phyloP scores from a whole-genome alignment of 2,113 vertebrate species.

The Cranoglanis bouderius region DNA sequence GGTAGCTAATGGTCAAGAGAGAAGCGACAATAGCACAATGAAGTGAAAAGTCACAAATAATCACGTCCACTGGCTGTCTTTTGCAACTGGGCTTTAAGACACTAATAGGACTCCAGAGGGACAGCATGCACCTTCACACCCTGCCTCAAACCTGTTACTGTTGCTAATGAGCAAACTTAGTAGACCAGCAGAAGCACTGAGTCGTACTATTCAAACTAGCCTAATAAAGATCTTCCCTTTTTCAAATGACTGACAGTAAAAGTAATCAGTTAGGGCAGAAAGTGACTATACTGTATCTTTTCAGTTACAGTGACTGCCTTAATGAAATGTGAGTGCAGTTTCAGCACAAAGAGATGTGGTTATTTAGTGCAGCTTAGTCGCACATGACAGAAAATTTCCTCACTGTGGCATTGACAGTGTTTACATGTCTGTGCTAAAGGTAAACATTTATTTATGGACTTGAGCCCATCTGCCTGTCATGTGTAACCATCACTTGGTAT shows the following conservation, averaged over 20 bases:
- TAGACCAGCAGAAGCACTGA: slow-evolving; percentile 79
- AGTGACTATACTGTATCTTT: slow-evolving; percentile 74
- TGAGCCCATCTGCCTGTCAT: slow-evolving; percentile 73
- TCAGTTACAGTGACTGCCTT: slow-evolving; percentile 72
- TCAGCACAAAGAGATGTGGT: slow-evolving; percentile 40
- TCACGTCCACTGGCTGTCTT: slow-evolving; percentile 56
- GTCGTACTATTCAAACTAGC: slow-evolving; percentile 70
- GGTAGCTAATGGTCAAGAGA: slow-evolving; percentile 56
- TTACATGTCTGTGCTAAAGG: slow-evolving; percentile 58
- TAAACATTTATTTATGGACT: slow-evolving; percentile 66
- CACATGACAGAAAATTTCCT: slow-evolving; percentile 57
- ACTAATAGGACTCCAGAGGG: slow-evolving; percentile 77
- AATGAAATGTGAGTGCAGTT: slow-evolving; percentile 64
- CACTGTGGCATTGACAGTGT: slow-evolving; percentile 62
- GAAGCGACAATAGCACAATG: slow-evolving; percentile 33
- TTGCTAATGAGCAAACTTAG: slow-evolving; percentile 82
- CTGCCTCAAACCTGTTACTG: slow-evolving; percentile 74
- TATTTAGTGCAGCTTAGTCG: slow-evolving; percentile 47
- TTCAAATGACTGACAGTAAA: slow-evolving; percentile 80
- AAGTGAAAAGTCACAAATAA: slow-evolving; percentile 52
- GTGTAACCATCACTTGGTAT: background rate
- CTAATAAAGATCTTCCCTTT: slow-evolving; percentile 74
- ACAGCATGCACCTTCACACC: slow-evolving; percentile 69
- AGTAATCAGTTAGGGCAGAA: slow-evolving; percentile 83
- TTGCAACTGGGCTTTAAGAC: slow-evolving; percentile 60